phyloP scores from a whole-genome alignment of 2,113 vertebrate genomes.

The Pseudopipra pipra region DNA sequence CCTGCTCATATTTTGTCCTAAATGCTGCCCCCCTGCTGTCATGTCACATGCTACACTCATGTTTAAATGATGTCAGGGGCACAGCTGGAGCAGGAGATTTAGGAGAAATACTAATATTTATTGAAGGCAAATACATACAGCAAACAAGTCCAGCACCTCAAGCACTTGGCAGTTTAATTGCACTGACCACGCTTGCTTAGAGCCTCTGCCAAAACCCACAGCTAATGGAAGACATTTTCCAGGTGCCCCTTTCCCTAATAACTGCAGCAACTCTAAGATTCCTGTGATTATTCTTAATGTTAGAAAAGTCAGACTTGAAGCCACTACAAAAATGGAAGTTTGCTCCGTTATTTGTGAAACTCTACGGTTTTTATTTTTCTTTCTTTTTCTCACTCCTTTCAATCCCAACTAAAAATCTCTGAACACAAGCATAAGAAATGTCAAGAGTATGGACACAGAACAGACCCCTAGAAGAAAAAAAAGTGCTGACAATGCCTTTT shows the following conservation, averaged over 20 bases:
- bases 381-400: neutral
- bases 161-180: constrained; percentile 21
- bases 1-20: neutral
- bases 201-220: neutral
- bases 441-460: neutral
- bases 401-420: neutral
- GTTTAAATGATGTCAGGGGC: neutral
- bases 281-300: neutral
- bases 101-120: constrained; percentile 13
- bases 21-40: neutral
- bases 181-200: neutral
- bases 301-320: neutral
- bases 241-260: constrained; percentile 31
- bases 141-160: constrained; percentile 10
- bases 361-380: neutral
- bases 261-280: neutral
- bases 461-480: neutral
- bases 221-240: constrained; percentile 12
- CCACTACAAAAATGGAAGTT: neutral
- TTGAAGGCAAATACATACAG: neutral
- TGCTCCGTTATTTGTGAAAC: neutral
- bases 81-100: neutral
- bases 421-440: neutral
- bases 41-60: neutral
- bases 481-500: neutral